Percentiles rank a stretch among this genome's conserved stretches.
Conservation (phyloP, 2,797 vertebrate genomes). For the Smutsia gigantea region DNA sequence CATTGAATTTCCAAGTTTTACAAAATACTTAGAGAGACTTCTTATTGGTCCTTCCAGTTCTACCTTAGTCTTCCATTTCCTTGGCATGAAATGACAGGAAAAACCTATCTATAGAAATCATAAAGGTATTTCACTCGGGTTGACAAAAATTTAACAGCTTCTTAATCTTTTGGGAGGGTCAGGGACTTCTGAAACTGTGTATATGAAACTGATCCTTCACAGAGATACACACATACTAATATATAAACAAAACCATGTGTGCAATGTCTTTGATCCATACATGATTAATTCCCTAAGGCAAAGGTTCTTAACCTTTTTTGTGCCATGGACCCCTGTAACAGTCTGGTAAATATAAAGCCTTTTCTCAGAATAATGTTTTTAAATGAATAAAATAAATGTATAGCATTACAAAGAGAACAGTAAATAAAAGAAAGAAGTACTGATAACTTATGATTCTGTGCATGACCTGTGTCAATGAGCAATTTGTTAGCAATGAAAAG, state of each 20-base stretch:
- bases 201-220: background rate
- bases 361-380: conserved; percentile 28
- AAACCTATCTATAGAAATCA: background rate
- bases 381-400: conserved; percentile 15
- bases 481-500: background rate
- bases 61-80: background rate
- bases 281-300: background rate
- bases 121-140: background rate
- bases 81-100: background rate
- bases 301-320: conserved; percentile 12
- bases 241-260: background rate
- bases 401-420: background rate
- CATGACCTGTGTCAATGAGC: background rate
- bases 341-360: background rate
- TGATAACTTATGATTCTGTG: background rate
- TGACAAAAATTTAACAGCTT: background rate
- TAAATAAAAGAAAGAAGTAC: background rate
- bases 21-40: background rate
- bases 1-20: conserved; percentile 10
- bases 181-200: background rate
- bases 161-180: background rate
- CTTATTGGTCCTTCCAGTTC: background rate
- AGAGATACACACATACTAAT: background rate
- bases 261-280: background rate
- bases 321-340: background rate